phyloP scores from a whole-genome alignment of 1,140 invertebrate genomes.

The Drosophila repletoides region DNA sequence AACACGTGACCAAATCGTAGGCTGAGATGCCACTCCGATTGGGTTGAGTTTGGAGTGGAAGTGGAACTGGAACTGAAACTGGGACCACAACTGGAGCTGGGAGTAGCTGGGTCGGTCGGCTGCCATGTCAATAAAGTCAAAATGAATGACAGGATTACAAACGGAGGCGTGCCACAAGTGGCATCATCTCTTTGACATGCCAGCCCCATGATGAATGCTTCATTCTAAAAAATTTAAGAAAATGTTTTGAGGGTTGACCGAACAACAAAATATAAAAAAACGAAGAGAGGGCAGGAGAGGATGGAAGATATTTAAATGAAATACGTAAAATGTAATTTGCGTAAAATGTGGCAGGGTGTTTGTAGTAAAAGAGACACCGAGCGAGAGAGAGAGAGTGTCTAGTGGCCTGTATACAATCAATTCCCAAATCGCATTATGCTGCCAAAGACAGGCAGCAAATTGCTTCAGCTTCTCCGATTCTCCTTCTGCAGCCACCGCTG shows the following conservation, averaged over 20 bases:
- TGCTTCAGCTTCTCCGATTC: constrained; percentile 41
- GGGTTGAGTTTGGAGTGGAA: neutral
- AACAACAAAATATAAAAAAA: constrained; percentile 16
- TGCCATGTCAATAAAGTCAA: constrained; percentile 74
- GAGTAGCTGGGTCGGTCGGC: neutral
- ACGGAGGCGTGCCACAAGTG: constrained; percentile 60
- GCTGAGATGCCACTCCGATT: neutral
- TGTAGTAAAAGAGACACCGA: too few species aligned
- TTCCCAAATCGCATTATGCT: constrained; percentile 77
- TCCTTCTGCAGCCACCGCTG: neutral
- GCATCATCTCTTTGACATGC: constrained; percentile 14
- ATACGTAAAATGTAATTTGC: constrained; percentile 68
- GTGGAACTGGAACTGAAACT: constrained; percentile 16
- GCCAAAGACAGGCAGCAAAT: constrained; percentile 51
- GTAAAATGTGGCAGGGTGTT: too few species aligned
- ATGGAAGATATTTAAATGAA: constrained; percentile 4
- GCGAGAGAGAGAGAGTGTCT: too few species aligned
- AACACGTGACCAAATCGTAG: constrained; percentile 65
- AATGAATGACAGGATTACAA: constrained; percentile 73
- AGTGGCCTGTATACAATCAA: constrained; percentile 68
- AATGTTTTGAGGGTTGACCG: constrained; percentile 51
- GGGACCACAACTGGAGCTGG: too few species aligned
- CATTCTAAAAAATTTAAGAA: constrained; percentile 64
- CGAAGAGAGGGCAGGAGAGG: too few species aligned
- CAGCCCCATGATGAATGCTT: constrained; percentile 52